Percentiles rank a stretch among this genome's conserved stretches.
Evolutionary conservation across 2,797 vertebrate species (phyloP).

Genomic region (Phoxinus dragarum): DNA sequence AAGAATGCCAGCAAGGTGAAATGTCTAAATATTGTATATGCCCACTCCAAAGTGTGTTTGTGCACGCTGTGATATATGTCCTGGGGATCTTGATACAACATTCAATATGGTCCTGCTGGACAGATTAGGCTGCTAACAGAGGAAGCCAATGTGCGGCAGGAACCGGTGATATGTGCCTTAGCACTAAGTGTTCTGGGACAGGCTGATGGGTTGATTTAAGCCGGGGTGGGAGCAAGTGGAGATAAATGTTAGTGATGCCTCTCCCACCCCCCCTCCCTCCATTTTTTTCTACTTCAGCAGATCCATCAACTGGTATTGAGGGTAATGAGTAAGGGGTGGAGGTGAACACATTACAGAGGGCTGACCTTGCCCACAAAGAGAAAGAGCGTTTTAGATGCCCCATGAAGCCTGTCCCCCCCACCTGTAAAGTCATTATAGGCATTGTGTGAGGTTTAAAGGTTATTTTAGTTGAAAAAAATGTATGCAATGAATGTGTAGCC

Average conservation of each 20-base stretch:
- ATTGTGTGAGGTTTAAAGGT: background rate
- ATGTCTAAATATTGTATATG: conserved; percentile 80
- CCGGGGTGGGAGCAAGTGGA: conserved; percentile 57
- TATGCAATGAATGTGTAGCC: too few relatives aligned
- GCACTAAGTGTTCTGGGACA: conserved; percentile 61
- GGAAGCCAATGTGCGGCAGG: conserved; percentile 34
- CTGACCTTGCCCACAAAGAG: conserved; percentile 63
- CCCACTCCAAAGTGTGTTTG: conserved; percentile 73
- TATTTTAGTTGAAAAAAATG: background rate
- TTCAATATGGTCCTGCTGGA: conserved; percentile 60
- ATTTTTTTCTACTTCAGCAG: conserved; percentile 56
- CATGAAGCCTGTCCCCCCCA: conserved; percentile 14
- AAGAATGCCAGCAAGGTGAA: conserved; percentile 80
- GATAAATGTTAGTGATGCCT: conserved; percentile 64
- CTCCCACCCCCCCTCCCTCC: conserved; percentile 30
- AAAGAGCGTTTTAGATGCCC: conserved; percentile 13
- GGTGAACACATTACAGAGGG: conserved; percentile 63
- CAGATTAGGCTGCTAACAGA: conserved; percentile 59
- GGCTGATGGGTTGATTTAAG: conserved; percentile 65
- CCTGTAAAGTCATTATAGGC: conserved; percentile 17
- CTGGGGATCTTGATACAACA: conserved; percentile 54
- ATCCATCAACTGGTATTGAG: conserved; percentile 66
- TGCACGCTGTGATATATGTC: conserved; percentile 55
- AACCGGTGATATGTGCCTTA: conserved; percentile 56
- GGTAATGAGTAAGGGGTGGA: conserved; percentile 67